A percentile compares a stretch with the other conserved stretches of the same genome.
Evolutionary conservation across 2,113 vertebrate species (phyloP).

Genomic region (Nanorana parkeri): DNA sequence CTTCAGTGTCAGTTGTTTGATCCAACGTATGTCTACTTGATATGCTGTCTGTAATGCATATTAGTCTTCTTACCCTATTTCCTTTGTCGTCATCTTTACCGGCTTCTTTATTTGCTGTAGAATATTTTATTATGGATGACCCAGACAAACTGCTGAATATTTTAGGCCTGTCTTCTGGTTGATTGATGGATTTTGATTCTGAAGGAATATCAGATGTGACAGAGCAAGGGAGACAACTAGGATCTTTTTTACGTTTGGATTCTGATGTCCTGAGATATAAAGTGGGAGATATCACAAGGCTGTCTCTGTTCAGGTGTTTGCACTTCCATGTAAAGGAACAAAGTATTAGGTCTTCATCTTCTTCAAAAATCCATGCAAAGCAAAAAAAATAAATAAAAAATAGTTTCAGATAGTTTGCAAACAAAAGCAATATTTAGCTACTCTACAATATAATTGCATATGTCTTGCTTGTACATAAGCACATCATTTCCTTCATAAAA

Average conservation of each 20-base stretch:
- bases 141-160: background rate
- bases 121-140: background rate
- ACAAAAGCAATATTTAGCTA: too few relatives aligned
- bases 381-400: slow-evolving; percentile 3
- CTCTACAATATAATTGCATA: too few relatives aligned
- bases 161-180: background rate
- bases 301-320: slow-evolving; percentile 60
- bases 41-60: background rate
- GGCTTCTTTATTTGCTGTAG: slow-evolving; percentile 8
- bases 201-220: background rate
- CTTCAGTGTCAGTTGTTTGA: slow-evolving; percentile 1
- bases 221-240: background rate
- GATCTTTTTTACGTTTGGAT: slow-evolving; percentile 4
- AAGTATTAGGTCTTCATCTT: slow-evolving; percentile 22
- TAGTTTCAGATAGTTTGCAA: background rate
- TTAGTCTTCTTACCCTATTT: slow-evolving; percentile 11
- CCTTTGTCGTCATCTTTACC: background rate
- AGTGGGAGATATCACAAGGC: slow-evolving; percentile 55
- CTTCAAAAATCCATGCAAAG: slow-evolving; percentile 38
- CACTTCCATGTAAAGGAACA: slow-evolving; percentile 57
- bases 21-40: slow-evolving; percentile 33
- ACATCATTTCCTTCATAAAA: too few relatives aligned
- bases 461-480: too few relatives aligned
- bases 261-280: background rate
- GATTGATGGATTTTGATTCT: background rate